phyloP scores from a whole-genome alignment of 1,140 invertebrate genomes.

The Scaptomyza montana region DNA sequence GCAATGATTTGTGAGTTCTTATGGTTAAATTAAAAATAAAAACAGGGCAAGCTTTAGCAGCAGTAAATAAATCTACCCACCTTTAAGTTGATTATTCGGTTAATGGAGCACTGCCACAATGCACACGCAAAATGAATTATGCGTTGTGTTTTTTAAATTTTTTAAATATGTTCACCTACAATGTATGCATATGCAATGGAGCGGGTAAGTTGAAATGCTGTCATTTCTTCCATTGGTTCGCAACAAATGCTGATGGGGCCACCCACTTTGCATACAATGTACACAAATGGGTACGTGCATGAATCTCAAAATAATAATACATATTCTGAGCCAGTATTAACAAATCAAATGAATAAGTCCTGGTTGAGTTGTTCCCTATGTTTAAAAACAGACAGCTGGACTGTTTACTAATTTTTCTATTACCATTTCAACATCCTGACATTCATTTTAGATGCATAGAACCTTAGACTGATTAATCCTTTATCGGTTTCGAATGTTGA shows the following conservation, averaged over 20 bases:
- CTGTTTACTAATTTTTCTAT: too few species aligned
- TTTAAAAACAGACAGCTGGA: not conserved
- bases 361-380: too few species aligned
- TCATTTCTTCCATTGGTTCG: slow-evolving; percentile 64
- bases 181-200: not conserved
- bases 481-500: too few species aligned
- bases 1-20: slow-evolving; percentile 54
- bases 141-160: slow-evolving; percentile 23
- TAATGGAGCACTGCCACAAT: slow-evolving; percentile 38
- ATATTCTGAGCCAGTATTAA: not conserved
- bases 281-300: not conserved
- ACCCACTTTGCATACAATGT: too few species aligned
- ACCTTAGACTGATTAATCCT: too few species aligned
- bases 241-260: slow-evolving; percentile 51
- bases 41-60: slow-evolving; percentile 46
- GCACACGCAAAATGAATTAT: slow-evolving; percentile 53
- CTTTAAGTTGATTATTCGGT: slow-evolving; percentile 69
- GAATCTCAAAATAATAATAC: not conserved
- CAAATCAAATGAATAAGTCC: not conserved
- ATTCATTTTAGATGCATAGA: too few species aligned
- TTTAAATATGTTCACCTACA: not conserved
- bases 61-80: slow-evolving; percentile 58
- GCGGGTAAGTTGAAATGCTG: slow-evolving; percentile 42
- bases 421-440: too few species aligned
- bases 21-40: slow-evolving; percentile 39